Base-by-base conservation (phyloP, 2,888 invertebrate genomes). In the Drosophila buzzatii region DNA sequence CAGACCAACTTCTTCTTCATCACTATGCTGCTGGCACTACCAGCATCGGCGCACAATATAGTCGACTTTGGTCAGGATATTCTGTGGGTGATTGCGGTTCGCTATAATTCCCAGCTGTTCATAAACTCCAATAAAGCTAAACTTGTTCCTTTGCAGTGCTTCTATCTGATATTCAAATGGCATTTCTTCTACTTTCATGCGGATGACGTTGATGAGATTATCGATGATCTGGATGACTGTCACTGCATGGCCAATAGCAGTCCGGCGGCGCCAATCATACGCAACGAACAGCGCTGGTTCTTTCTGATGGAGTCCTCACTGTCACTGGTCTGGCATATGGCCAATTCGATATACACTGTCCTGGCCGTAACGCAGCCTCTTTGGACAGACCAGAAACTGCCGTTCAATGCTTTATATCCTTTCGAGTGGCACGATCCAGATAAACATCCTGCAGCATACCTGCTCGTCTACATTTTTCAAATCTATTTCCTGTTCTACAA, bases 331-430 rank as follows among this genome's bases (percentile, higher is more conserved):
- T 82, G 85, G 85, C 35, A 44, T 18, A n/a, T 55, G 39, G 52
- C 33, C 2, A 3, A 63, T 0, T 0, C 10, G 0, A 0, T 51
- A 0, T 81, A 84, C 5, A 1, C 18, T 1, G 0, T 42, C 5
- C 33, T 84, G 45, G 52, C 49, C 7, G 2, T 58, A 1, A 10
- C 49, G 1, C 61, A 75, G 10, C 79, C 82, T 1, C 20, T 70
- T 20, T 84, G 76, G 73, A 69, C 79, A 3, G 27, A 41, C 1
- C 70, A 69, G 16, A n/a, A 10, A 6, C 35, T 82, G 12, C 82
- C 82, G 0, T 73, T 82, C 20, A 73, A 76, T 33, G 58, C 35
- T 0, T n/a, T 49, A 2, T 79, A 31, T 27, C 85, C 85, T 0
- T 85, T 63, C 14, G 14, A 65, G 0, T 58, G 57, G 61, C 77